Evolutionary conservation across 2,888 invertebrate genomes (phyloP).

Genomic region (Drosophila anceps): DNA sequence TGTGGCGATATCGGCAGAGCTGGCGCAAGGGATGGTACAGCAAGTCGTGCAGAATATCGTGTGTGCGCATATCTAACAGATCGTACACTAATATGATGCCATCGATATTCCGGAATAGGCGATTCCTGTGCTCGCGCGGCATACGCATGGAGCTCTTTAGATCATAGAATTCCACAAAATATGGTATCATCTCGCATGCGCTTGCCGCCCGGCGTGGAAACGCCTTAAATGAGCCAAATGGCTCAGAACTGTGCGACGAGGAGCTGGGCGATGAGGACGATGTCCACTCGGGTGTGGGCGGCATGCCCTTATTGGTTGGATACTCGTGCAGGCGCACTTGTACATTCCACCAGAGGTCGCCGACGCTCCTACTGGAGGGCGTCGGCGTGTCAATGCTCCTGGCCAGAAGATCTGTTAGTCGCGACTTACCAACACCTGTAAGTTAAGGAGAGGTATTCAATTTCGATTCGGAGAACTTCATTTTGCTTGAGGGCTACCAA

Average conservation of each 20-base stretch:
- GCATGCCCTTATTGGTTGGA: constrained; percentile 32
- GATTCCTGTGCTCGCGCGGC: constrained; percentile 38
- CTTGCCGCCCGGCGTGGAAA: neutral
- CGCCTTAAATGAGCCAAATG: neutral
- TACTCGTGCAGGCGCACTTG: constrained; percentile 70
- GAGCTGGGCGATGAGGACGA: constrained; percentile 54
- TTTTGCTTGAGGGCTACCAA: neutral
- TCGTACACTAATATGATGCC: constrained; percentile 64
- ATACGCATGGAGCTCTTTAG: constrained; percentile 38
- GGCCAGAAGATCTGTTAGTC: constrained; percentile 59
- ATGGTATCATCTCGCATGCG: constrained; percentile 39
- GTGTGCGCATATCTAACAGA: constrained; percentile 50
- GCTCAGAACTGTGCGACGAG: constrained; percentile 21
- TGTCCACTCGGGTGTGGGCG: constrained; percentile 59
- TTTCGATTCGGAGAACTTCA: too few species aligned
- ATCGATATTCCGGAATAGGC: constrained; percentile 52
- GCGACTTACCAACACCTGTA: constrained; percentile 66
- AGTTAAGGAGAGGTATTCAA: neutral
- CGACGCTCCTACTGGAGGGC: constrained; percentile 36
- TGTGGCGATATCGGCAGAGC: constrained; percentile 53
- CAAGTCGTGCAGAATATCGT: constrained; percentile 63
- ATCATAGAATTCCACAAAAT: constrained; percentile 69
- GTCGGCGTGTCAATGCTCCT: constrained; percentile 57
- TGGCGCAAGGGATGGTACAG: constrained; percentile 53
- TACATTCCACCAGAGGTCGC: constrained; percentile 49